These are phyloP conservation scores for Theretra japonica DNA, from an alignment of 2,888 invertebrate species.

Conservation along the genomic window DNA sequence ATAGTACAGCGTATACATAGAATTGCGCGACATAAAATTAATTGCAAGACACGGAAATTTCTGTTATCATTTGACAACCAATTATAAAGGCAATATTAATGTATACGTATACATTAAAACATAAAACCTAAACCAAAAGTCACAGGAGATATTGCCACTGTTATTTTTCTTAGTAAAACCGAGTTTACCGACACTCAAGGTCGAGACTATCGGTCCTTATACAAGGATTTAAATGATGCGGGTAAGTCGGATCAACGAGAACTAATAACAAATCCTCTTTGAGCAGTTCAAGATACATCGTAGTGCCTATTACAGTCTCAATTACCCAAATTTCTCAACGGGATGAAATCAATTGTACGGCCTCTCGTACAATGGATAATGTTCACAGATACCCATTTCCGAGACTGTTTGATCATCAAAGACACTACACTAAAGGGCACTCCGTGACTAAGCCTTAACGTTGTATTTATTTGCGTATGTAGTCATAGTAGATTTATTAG, in stretches of 20 bases:
- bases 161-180: background rate
- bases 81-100: background rate
- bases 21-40: no score
- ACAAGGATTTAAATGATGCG: slow-evolving; percentile 11
- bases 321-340: background rate
- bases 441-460: background rate
- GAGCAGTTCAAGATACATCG: background rate
- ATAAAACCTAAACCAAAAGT: background rate
- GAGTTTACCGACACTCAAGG: background rate
- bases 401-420: slow-evolving; percentile 3
- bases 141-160: background rate
- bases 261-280: slow-evolving; percentile 18
- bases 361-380: background rate
- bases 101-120: background rate
- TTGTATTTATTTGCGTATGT: background rate
- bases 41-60: no score
- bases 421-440: background rate
- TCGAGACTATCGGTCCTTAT: background rate
- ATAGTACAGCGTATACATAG: no score
- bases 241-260: slow-evolving; percentile 15
- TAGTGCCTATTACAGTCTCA: background rate
- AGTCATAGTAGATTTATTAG: background rate
- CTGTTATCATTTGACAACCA: no score
- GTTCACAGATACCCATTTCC: background rate
- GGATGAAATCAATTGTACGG: slow-evolving; percentile 2